Evolutionary conservation across 2,113 vertebrate genomes (phyloP).

Genomic region (Synchiropus splendidus): DNA sequence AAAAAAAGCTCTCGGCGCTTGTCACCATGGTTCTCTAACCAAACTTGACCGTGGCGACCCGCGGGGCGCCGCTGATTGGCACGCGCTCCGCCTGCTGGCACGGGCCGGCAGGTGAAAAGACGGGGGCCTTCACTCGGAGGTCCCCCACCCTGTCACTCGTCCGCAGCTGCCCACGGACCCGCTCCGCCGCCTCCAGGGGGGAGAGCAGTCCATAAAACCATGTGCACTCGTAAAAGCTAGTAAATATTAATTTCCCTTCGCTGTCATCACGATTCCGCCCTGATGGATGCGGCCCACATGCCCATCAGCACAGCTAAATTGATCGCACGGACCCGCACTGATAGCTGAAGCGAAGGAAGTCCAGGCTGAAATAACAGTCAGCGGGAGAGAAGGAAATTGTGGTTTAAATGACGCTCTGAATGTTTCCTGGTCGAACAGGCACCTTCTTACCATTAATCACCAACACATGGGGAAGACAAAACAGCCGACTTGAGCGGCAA

Average conservation of each 20-base stretch:
- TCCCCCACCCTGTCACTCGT: slow-evolving; percentile 34
- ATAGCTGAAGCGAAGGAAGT: slow-evolving; percentile 46
- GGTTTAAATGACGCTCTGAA: slow-evolving; percentile 31
- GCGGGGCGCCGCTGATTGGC: slow-evolving; percentile 40
- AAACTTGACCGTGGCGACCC: slow-evolving; percentile 27
- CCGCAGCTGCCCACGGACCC: slow-evolving; percentile 1
- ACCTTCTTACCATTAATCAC: slow-evolving; percentile 9
- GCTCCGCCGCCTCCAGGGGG: not conserved
- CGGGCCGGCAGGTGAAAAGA: slow-evolving; percentile 24
- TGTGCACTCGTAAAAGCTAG: slow-evolving; percentile 2
- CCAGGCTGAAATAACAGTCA: slow-evolving; percentile 41
- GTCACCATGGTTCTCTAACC: slow-evolving; percentile 11
- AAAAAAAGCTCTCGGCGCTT: not conserved
- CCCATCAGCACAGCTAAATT: slow-evolving; percentile 25
- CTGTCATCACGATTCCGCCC: slow-evolving; percentile 23
- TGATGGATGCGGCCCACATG: slow-evolving; percentile 25
- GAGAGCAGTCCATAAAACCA: slow-evolving; percentile 5
- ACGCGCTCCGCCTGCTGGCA: slow-evolving; percentile 31
- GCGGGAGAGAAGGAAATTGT: slow-evolving; percentile 15
- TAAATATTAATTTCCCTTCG: slow-evolving; percentile 36
- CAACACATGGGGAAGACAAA: slow-evolving; percentile 30
- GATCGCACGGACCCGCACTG: slow-evolving; percentile 11
- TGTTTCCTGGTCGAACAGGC: slow-evolving; percentile 15
- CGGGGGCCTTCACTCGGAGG: slow-evolving; percentile 29
- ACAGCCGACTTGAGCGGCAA: slow-evolving; percentile 9